These are phyloP conservation scores for Leucoma salicis DNA, from an alignment of 2,888 invertebrate species.

Conservation along the genomic window DNA sequence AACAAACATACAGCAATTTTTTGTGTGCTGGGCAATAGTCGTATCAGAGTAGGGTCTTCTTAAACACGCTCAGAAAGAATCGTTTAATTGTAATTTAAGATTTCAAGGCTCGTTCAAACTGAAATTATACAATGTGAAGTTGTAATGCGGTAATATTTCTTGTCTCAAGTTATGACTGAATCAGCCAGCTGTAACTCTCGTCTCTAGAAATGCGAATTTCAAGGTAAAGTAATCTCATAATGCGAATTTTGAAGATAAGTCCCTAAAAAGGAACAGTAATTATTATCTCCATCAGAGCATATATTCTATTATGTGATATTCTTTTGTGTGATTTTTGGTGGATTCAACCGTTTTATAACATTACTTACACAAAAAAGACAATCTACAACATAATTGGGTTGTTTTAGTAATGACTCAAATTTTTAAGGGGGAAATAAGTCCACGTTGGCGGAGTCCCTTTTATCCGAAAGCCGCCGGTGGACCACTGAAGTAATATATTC, in stretches of 20 bases:
- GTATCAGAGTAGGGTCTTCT: too few species aligned
- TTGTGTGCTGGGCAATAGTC: too few species aligned
- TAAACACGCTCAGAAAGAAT: too few species aligned
- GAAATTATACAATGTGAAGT: background rate
- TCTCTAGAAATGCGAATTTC: conserved; percentile 8
- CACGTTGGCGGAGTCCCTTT: too few species aligned
- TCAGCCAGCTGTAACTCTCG: conserved; percentile 13
- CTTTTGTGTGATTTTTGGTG: background rate
- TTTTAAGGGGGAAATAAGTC: too few species aligned
- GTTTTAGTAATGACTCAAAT: too few species aligned
- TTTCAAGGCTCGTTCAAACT: background rate
- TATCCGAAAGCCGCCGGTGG: too few species aligned
- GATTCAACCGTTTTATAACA: conserved; percentile 1
- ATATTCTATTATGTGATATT: conserved; percentile 10
- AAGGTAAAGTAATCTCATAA: conserved; percentile 7
- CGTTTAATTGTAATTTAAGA: too few species aligned
- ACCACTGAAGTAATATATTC: too few species aligned
- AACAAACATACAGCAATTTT: too few species aligned
- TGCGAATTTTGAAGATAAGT: too few species aligned
- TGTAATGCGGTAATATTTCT: background rate
- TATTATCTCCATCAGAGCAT: conserved; percentile 11
- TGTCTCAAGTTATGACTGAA: conserved; percentile 10
- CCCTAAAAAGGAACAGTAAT: conserved; percentile 15
- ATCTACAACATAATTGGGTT: too few species aligned
- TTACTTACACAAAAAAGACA: conserved; percentile 5